Evolutionary conservation across 64 coral and sea anemone species (phyloP).

Genomic region (Pachyseris speciosa): DNA sequence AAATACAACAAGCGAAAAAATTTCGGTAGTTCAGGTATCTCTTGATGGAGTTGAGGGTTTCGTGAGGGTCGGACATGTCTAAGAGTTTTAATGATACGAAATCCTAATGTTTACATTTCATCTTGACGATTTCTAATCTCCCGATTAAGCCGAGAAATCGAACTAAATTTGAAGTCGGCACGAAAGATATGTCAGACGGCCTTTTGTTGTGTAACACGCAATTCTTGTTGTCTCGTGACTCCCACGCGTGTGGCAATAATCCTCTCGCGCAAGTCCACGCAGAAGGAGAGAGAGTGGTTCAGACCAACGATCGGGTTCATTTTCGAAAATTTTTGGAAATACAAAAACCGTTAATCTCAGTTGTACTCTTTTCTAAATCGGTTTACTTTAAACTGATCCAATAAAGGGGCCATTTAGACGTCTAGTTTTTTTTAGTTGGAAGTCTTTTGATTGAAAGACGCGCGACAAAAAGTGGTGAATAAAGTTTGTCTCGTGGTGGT

Average conservation of each 20-base stretch:
- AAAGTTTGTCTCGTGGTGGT: too few species aligned
- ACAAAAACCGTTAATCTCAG: too few species aligned
- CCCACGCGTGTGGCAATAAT: neutral
- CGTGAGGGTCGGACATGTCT: neutral
- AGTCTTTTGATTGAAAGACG: too few species aligned
- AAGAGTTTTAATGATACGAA: neutral
- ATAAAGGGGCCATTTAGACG: too few species aligned
- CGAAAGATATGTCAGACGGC: neutral
- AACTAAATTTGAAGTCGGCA: neutral
- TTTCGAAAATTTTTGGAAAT: too few species aligned
- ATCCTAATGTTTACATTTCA: slow-evolving; percentile 1
- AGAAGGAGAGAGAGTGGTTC: neutral
- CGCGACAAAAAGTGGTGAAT: too few species aligned
- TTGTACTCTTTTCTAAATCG: too few species aligned
- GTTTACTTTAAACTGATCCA: too few species aligned
- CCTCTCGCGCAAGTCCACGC: neutral
- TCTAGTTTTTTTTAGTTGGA: too few species aligned
- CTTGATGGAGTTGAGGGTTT: neutral
- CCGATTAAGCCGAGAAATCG: neutral
- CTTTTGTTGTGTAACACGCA: neutral
- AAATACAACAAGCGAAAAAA: neutral
- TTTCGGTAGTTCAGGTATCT: neutral
- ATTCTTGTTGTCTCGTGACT: neutral
- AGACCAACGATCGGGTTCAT: neutral
- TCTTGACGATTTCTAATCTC: neutral